A percentile compares a stretch with the other conserved stretches of the same genome.
phyloP scores from a whole-genome alignment of 2,888 invertebrate species.

The Microctonus brassicae region DNA sequence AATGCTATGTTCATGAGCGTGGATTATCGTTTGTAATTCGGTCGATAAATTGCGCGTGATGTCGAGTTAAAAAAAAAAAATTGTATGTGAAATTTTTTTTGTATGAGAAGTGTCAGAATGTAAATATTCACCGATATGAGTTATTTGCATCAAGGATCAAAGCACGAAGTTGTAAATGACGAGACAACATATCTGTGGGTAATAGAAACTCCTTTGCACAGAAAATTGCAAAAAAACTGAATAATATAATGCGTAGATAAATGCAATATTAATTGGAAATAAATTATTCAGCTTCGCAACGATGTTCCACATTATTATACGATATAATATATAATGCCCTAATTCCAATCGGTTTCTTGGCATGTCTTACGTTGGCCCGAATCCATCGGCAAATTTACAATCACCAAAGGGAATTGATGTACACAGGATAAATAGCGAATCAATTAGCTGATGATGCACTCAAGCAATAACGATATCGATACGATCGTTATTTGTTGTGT shows the following conservation, averaged over 20 bases:
- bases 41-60: constrained; percentile 11
- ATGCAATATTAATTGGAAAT: no score
- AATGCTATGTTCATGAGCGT: background rate
- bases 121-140: background rate
- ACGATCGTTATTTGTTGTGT: background rate
- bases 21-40: background rate
- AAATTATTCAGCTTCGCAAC: no score
- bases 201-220: background rate
- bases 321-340: constrained; percentile 6
- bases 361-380: background rate
- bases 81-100: background rate
- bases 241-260: background rate
- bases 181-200: background rate
- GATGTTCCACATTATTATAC: no score
- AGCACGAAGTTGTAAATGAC: constrained; percentile 11
- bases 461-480: constrained; percentile 9
- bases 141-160: constrained; percentile 1
- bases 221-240: background rate
- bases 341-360: background rate
- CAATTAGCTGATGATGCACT: constrained; percentile 1
- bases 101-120: background rate
- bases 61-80: no score
- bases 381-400: background rate
- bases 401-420: constrained; percentile 3
- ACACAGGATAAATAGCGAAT: background rate